Evolutionary conservation across 2,888 invertebrate species (phyloP), one percentile per base, ranked within the genome.

Genomic region (Microchrysa polita): DNA sequence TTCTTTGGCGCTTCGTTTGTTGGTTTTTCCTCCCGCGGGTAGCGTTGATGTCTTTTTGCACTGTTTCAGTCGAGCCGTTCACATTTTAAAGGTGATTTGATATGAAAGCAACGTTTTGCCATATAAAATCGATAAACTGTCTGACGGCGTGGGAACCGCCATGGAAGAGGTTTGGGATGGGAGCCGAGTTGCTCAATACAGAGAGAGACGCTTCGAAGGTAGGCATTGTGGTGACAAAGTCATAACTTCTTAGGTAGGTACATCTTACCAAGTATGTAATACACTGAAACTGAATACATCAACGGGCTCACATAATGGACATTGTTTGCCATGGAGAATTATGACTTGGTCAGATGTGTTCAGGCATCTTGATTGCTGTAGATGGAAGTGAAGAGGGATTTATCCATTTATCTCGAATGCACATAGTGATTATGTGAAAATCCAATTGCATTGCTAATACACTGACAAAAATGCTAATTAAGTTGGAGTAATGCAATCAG

Each of bases 101-200:
- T n/a, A n/a, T 65, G 48, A 22, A 44, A 14, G 34, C 7, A 9
- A 42, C 16, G 12, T 44, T 20, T 23, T 22, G 20, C n/a, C 14
- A 22, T 65, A n/a, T n/a, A 65, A 65, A 65, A 65, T 65, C 65
- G 65, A 65, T 65, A 65, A 22, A 14, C 27, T 44, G 65, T 20
- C 65, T 65, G 65, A 48, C 65, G 65, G 65, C 65, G 48, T 48
- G 44, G 61, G 34, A 42, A 48, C 22, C 20, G 22, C n/a, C n/a
- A 65, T 20, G 44, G 5, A 1, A 22, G 22, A 59, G 12, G 22
- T 59, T n/a, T 23, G 59, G 7, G 27, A 34, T 7, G 27, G 27
- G 2, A 34, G 27, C 7, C 7, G 27, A 2, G 27, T 7, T 34
- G 27, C 48, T 48, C 14, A n/a, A 48, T n/a, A 12, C 48, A 48